These are phyloP conservation scores for Larimichthys polyactis DNA, from an alignment of 2,113 vertebrate genomes.

Conservation along the genomic window DNA sequence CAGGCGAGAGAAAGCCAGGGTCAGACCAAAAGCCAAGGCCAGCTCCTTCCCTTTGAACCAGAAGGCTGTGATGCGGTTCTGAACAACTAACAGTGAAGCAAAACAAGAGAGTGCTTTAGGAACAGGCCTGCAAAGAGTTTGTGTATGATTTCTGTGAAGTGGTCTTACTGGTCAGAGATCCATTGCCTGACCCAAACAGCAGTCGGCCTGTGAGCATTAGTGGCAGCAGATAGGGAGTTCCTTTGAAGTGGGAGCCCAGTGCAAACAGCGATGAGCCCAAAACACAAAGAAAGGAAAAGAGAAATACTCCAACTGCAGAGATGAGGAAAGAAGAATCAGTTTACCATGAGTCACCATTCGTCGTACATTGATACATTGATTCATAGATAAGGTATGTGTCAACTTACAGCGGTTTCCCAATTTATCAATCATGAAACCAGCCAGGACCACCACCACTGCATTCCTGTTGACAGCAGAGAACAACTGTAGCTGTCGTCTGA, in stretches of 20 bases:
- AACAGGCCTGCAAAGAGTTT: not conserved
- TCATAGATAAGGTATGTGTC: not conserved
- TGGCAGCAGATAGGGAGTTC: constrained; percentile 84
- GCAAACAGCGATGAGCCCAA: constrained; percentile 87
- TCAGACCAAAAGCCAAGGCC: constrained; percentile 86
- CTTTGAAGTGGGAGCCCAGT: constrained; percentile 88
- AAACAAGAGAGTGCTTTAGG: not conserved
- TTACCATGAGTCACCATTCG: accelerated
- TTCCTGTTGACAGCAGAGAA: constrained; percentile 77
- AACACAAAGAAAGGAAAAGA: constrained; percentile 87
- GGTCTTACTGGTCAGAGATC: constrained; percentile 86
- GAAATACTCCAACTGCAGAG: constrained; percentile 84
- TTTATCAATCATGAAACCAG: constrained; percentile 89
- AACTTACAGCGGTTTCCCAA: constrained; percentile 87
- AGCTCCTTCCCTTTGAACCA: constrained; percentile 90
- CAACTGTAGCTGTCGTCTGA: not conserved
- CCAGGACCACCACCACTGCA: constrained; percentile 85
- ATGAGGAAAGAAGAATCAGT: not conserved
- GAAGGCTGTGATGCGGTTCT: constrained; percentile 88
- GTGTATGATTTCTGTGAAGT: not conserved
- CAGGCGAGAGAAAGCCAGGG: constrained; percentile 86
- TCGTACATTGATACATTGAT: not conserved
- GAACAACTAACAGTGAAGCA: constrained; percentile 80
- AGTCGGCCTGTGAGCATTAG: constrained; percentile 88
- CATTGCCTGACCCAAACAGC: constrained; percentile 88